Evolutionary conservation across 1,140 invertebrate species (phyloP), one percentile per base, ranked within the genome.

Genomic region (Orius laevigatus): DNA sequence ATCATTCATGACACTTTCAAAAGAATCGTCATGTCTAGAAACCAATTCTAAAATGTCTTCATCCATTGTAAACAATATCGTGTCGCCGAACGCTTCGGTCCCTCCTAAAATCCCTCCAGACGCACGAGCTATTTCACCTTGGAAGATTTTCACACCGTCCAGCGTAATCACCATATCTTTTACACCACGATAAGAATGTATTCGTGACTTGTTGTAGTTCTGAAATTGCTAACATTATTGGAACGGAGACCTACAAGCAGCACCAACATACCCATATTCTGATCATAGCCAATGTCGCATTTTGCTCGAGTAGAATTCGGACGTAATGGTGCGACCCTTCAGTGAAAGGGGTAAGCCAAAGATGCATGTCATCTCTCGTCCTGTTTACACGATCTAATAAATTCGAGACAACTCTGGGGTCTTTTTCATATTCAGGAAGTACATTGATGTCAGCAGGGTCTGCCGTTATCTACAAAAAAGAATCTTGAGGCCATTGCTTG

Each of bases 191-290:
- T 75, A 76, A 1, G 81, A 84, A 66, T 87, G 79, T 52, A 86
- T 85, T 51, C 83, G 66, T 1, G 82, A 86, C 63, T 87, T 86
- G 60, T 88, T 88, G 58, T 88, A 88, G 62, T 88, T 88, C 83
- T 86, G 62, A 25, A 25, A 31, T 12, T 12, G 3, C 5, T 19
- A 44, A 16, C n/a, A 12, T 44, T 19, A 44, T 12, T 44, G 3
- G 38, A 12, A 35, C 19, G 5, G 48, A 46, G 18, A n/a, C n/a
- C n/a, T n/a, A n/a, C n/a, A n/a, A n/a, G n/a, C n/a, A n/a, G n/a
- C n/a, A 18, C 58, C 64, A 49, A 38, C 66, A 61, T 66, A 83
- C 82, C 83, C 84, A 87, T 57, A 87, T 76, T 60, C 83, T 70
- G 44, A 86, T 70, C 59, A 87, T 63, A 15, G 81, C 79, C 12